Percentiles rank a stretch among this genome's conserved stretches.
Evolutionary conservation across 2,797 vertebrate species (phyloP).

Genomic region (Eulemur coronatus): DNA sequence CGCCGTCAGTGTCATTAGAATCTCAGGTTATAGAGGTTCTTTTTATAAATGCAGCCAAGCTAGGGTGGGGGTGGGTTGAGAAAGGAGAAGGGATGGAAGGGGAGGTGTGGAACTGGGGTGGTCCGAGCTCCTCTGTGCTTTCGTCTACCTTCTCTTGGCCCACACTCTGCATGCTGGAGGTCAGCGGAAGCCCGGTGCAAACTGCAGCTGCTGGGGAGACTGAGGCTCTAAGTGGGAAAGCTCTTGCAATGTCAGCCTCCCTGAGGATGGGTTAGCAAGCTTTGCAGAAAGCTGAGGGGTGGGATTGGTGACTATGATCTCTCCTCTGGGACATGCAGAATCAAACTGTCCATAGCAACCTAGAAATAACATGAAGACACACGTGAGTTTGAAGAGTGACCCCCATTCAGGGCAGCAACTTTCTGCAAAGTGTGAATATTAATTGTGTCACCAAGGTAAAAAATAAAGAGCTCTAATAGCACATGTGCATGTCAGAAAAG

Average conservation of each 20-base stretch:
- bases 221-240: fast-evolving
- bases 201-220: fast-evolving
- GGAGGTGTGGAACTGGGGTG: fast-evolving
- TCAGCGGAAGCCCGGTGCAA: fast-evolving
- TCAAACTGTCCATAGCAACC: fast-evolving
- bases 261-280: fast-evolving
- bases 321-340: too few species aligned
- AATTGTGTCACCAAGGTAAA: background rate
- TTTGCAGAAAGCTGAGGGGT: fast-evolving
- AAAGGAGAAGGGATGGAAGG: too few species aligned
- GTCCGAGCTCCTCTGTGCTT: too few species aligned
- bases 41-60: too few species aligned
- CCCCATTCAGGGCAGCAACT: fast-evolving
- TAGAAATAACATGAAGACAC: fast-evolving
- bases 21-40: too few species aligned
- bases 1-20: fast-evolving
- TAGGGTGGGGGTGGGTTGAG: fast-evolving
- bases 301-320: fast-evolving
- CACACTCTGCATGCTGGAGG: fast-evolving
- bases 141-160: fast-evolving
- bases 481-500: background rate
- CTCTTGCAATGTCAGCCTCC: background rate
- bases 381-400: background rate
- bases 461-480: background rate
- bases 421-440: background rate